A percentile compares a stretch with the other conserved stretches of the same genome.
Evolutionary conservation across 2,888 invertebrate species (phyloP).

Genomic region (Nipponacmea schrenckii): DNA sequence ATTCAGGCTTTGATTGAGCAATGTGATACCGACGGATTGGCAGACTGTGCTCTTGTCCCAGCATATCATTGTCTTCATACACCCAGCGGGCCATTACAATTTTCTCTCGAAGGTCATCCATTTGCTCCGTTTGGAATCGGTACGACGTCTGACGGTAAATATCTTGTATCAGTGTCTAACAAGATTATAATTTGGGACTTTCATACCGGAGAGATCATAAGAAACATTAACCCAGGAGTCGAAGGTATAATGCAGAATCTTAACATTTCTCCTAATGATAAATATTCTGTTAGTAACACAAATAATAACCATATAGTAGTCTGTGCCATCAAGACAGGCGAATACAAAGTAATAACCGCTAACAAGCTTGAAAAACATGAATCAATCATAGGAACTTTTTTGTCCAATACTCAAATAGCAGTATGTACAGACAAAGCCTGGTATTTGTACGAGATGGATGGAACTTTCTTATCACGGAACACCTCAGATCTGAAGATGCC

Average conservation of each 20-base stretch:
- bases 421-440: constrained; percentile 60
- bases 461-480: constrained; percentile 44
- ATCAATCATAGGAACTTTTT: constrained; percentile 59
- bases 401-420: constrained; percentile 58
- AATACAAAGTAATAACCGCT: constrained; percentile 87
- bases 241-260: constrained; percentile 93
- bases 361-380: constrained; percentile 76
- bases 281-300: constrained; percentile 94
- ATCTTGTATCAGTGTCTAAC: constrained; percentile 95
- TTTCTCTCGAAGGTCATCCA: constrained; percentile 96
- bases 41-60: constrained; percentile 89
- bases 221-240: constrained; percentile 88
- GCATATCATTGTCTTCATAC: constrained; percentile 96
- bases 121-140: constrained; percentile 77
- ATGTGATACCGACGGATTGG: constrained; percentile 89
- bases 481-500: constrained; percentile 54
- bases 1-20: constrained; percentile 89
- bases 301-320: constrained; percentile 95
- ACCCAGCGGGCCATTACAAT: constrained; percentile 98
- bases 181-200: constrained; percentile 97
- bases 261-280: constrained; percentile 92
- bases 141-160: constrained; percentile 63
- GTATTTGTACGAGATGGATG: constrained; percentile 54
- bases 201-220: constrained; percentile 91
- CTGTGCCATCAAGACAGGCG: constrained; percentile 92